Evolutionary conservation across 2,113 vertebrate species (phyloP).

Genomic region (Vidua macroura): DNA sequence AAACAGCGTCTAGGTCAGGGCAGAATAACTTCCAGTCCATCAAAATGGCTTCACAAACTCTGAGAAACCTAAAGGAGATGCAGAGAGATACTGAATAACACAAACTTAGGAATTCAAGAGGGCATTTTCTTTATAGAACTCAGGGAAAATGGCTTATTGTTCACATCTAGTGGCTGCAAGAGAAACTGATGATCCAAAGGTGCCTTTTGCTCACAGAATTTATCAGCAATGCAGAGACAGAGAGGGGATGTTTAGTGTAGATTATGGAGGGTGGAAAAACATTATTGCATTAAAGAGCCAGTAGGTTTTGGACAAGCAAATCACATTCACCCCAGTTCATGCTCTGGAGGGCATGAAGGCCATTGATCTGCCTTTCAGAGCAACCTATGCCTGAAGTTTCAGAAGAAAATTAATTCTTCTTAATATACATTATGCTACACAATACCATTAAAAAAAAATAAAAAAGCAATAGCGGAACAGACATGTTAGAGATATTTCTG

Average conservation of each 20-base stretch:
- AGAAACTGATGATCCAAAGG: neutral
- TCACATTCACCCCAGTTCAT: neutral
- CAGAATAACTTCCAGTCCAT: conserved; percentile 24
- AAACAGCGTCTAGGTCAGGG: neutral
- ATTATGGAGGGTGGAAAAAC: rapidly evolving
- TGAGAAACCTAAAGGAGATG: neutral
- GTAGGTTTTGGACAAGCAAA: neutral
- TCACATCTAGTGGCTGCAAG: neutral
- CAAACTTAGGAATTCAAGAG: neutral
- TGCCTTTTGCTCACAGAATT: neutral
- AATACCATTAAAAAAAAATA: neutral
- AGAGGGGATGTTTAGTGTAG: neutral
- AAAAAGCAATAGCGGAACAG: neutral
- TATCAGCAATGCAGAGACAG: neutral
- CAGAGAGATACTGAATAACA: neutral
- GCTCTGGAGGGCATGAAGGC: neutral
- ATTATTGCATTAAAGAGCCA: neutral
- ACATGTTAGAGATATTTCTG: neutral
- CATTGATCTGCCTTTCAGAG: neutral
- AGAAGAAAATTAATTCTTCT: neutral
- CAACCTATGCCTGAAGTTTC: neutral
- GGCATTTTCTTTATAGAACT: neutral
- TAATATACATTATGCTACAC: neutral
- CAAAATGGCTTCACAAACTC: conserved; percentile 12
- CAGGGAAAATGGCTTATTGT: neutral